phyloP scores from a whole-genome alignment of 1,140 invertebrate species.

The Rhagoletis zephyria region DNA sequence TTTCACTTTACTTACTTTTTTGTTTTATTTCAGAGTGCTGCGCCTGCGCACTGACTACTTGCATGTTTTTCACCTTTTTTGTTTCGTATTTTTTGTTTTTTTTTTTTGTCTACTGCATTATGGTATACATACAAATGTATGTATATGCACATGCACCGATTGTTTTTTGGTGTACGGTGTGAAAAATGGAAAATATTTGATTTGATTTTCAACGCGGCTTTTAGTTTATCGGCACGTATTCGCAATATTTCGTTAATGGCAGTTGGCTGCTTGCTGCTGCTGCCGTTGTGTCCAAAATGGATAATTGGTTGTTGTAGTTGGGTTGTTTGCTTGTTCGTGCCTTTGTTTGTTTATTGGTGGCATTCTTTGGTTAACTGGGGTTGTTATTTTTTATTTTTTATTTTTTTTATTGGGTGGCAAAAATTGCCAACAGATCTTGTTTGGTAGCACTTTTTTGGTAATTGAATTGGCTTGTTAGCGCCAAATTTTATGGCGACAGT shows the following conservation, averaged over 20 bases:
- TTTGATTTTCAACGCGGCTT: conserved; percentile 45
- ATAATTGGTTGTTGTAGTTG: conserved; percentile 52
- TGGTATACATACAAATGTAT: not conserved
- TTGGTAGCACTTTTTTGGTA: conserved; percentile 49
- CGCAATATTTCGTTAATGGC: conserved; percentile 46
- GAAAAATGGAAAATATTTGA: conserved; percentile 52
- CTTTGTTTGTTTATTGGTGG: conserved; percentile 36
- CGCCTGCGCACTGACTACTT: conserved; percentile 38
- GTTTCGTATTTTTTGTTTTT: not conserved
- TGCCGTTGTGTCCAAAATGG: conserved; percentile 36
- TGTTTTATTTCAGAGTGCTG: not conserved
- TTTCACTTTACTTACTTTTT: not conserved
- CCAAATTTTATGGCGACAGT: conserved; percentile 49
- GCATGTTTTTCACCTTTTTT: not conserved
- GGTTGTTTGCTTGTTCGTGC: conserved; percentile 18
- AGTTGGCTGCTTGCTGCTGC: not conserved
- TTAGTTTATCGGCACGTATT: conserved; percentile 47
- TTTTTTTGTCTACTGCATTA: not conserved
- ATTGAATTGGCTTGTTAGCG: conserved; percentile 51
- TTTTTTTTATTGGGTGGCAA: not conserved
- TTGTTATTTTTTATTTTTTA: conserved; percentile 8
- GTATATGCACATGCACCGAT: not conserved
- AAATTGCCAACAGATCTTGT: conserved; percentile 31
- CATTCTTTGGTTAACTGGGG: not conserved
- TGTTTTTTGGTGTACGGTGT: conserved; percentile 7